Conservation (phyloP, 2,113 vertebrate genomes). For the Leiothrix lutea region DNA sequence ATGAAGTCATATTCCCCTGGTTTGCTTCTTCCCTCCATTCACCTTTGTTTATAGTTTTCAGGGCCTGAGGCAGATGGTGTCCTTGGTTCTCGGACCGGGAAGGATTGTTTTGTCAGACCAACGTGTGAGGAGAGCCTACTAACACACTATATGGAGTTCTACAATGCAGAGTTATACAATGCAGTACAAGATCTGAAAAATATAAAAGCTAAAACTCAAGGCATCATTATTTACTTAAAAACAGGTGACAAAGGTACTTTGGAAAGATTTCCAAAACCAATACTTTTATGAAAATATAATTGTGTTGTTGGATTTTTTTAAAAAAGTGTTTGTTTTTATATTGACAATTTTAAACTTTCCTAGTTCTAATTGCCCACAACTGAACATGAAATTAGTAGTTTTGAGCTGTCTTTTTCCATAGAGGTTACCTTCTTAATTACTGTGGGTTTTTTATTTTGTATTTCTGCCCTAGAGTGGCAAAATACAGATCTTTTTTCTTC, state of each 20-base stretch:
- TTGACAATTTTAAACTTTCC: neutral
- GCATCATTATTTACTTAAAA: neutral
- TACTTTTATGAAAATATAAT: neutral
- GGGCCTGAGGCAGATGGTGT: neutral
- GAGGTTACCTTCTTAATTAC: neutral
- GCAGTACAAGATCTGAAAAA: neutral
- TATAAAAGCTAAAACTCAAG: neutral
- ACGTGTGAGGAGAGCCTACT: neutral
- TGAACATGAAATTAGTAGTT: neutral
- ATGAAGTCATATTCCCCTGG: neutral
- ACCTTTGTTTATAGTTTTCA: neutral
- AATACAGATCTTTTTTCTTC: accelerated
- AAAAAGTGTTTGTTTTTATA: neutral
- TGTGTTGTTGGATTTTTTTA: neutral
- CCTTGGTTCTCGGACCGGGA: neutral
- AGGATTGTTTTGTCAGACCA: neutral
- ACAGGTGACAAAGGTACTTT: neutral
- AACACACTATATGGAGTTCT: neutral
- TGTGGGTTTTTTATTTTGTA: too few relatives aligned
- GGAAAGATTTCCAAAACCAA: neutral
- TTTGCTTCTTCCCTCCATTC: neutral
- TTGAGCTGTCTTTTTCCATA: neutral
- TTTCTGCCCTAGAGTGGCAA: neutral
- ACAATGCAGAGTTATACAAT: neutral
- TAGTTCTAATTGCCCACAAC: neutral